Evolutionary conservation across 2,888 invertebrate species (phyloP).

Genomic region (Apotomis turbidana): DNA sequence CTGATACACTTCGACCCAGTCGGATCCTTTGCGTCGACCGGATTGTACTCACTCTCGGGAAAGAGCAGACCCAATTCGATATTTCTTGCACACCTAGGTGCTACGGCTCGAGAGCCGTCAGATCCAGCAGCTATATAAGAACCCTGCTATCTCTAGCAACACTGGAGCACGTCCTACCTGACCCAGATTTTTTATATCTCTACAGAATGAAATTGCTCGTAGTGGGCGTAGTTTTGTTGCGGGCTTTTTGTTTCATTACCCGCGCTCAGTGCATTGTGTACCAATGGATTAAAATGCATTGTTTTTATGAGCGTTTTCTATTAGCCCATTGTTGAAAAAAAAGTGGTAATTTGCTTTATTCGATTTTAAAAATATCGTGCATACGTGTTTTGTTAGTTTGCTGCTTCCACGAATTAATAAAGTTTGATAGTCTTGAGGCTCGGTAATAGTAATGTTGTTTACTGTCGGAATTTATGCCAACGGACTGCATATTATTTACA

Average conservation of each 20-base stretch:
- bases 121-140: constrained; percentile 53
- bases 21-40: too few species aligned
- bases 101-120: constrained; percentile 30
- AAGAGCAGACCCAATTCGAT: too few species aligned
- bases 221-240: constrained; percentile 52
- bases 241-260: constrained; percentile 41
- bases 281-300: constrained; percentile 37
- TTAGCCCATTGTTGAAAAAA: constrained; percentile 20
- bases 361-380: too few species aligned
- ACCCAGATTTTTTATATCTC: constrained; percentile 81
- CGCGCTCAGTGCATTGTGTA: constrained; percentile 27
- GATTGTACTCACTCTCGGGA: too few species aligned
- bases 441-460: too few species aligned
- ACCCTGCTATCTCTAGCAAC: constrained; percentile 57
- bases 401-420: too few species aligned
- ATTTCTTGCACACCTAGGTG: too few species aligned
- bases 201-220: constrained; percentile 79
- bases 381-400: too few species aligned
- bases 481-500: not conserved
- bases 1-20: too few species aligned
- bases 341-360: too few species aligned
- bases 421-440: too few species aligned
- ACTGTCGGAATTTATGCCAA: too few species aligned
- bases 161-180: constrained; percentile 63
- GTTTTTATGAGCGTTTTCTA: constrained; percentile 31